Conservation (phyloP, 2,113 vertebrate genomes). For the Cinclus cinclus region DNA sequence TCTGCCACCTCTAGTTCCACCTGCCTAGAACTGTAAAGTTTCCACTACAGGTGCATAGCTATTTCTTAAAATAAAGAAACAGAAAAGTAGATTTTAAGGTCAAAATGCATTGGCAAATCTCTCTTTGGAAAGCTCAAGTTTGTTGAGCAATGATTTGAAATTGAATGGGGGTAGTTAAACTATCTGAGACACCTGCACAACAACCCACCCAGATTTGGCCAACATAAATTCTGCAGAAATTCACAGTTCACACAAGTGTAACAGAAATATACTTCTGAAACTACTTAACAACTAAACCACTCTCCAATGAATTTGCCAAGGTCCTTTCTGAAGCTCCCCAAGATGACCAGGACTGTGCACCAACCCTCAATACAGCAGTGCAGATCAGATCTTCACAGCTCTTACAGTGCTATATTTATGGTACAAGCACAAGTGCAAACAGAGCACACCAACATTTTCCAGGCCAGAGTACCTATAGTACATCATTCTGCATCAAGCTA, state of each 20-base stretch:
- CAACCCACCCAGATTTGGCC: not conserved
- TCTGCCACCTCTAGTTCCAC: not conserved
- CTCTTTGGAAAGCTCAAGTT: not conserved
- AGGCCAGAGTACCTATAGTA: not conserved
- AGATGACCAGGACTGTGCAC: not conserved
- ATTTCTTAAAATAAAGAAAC: not conserved
- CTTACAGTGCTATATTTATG: rapidly evolving
- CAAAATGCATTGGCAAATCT: not conserved
- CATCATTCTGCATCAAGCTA: not conserved
- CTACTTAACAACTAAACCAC: not conserved
- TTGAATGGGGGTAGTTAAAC: not conserved
- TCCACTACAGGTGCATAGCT: not conserved
- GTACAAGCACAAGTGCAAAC: not conserved
- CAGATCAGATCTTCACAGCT: not conserved
- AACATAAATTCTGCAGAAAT: not conserved
- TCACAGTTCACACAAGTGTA: not conserved
- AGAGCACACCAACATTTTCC: not conserved
- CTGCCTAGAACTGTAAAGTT: not conserved
- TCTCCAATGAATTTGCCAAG: not conserved
- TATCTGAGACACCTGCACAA: not conserved
- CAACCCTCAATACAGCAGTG: rapidly evolving
- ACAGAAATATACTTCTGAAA: not conserved
- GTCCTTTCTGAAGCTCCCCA: not conserved
- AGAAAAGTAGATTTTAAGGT: not conserved
- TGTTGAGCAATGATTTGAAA: not conserved